phyloP scores from a whole-genome alignment of 2,113 vertebrate genomes.

The Calyptommatus sinebrachiatus region DNA sequence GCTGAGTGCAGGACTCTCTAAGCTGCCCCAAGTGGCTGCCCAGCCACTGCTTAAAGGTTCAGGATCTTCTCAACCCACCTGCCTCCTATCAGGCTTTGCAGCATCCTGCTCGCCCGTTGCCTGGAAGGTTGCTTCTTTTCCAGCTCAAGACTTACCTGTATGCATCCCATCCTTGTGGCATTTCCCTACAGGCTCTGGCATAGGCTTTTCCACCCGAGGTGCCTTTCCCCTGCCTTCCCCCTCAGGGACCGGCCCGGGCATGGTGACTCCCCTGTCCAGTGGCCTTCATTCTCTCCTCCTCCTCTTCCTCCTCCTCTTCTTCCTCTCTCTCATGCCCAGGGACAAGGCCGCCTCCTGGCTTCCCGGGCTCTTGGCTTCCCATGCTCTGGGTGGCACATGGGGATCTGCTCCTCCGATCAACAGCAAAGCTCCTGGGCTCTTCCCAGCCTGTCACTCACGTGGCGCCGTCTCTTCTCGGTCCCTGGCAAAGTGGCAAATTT shows the following conservation, averaged over 20 bases:
- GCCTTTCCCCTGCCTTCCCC: slow-evolving; percentile 50
- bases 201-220: slow-evolving; percentile 43
- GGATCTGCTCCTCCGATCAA: background rate
- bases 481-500: background rate
- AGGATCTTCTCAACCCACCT: background rate
- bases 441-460: background rate
- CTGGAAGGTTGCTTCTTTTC: background rate
- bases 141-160: slow-evolving; percentile 66
- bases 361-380: background rate
- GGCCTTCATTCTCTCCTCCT: background rate
- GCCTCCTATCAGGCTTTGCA: background rate
- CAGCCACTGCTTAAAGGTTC: too few relatives aligned
- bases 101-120: background rate
- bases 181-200: slow-evolving; percentile 33
- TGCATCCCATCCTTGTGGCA: slow-evolving; percentile 70
- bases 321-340: background rate
- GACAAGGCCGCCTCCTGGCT: background rate
- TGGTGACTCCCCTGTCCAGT: slow-evolving; percentile 20
- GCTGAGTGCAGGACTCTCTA: too few relatives aligned
- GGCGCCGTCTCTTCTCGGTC: background rate
- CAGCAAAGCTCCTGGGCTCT: background rate
- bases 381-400: background rate
- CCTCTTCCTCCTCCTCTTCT: slow-evolving; percentile 14
- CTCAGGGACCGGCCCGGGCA: slow-evolving; percentile 38
- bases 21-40: background rate